phyloP scores from a whole-genome alignment of 2,113 vertebrate species.

The Myanophis thanlyinensis region DNA sequence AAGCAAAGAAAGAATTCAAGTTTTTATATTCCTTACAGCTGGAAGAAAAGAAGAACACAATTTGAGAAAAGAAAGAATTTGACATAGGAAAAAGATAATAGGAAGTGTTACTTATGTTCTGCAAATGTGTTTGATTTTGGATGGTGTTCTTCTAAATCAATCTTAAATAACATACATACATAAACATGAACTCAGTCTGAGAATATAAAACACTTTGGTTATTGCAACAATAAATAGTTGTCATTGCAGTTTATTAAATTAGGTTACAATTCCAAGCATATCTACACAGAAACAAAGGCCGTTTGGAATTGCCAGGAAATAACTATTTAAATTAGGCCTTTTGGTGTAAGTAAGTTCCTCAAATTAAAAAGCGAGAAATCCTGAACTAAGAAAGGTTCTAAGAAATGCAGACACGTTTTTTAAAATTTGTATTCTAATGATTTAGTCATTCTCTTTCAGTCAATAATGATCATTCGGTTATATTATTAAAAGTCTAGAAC shows the following conservation, averaged over 20 bases:
- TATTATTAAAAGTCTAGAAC: not conserved
- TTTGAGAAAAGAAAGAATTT: not conserved
- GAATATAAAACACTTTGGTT: not conserved
- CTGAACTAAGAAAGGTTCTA: not conserved
- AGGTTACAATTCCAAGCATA: not conserved
- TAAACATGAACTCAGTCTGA: not conserved
- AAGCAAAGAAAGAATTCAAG: slow-evolving; percentile 94
- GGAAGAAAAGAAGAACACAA: slow-evolving; percentile 63
- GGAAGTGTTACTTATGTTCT: not conserved
- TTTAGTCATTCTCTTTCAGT: slow-evolving; percentile 2
- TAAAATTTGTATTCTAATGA: not conserved
- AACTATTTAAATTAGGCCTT: not conserved
- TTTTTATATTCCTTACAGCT: slow-evolving; percentile 99
- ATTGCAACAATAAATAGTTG: not conserved
- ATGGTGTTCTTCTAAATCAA: slow-evolving; percentile 9
- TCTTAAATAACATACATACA: not conserved
- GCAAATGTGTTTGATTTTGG: not conserved
- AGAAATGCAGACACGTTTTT: not conserved
- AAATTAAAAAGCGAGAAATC: not conserved
- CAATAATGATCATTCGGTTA: not conserved
- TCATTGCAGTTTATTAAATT: not conserved
- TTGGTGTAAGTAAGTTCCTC: not conserved
- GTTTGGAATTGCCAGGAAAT: not conserved
- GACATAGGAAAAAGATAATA: not conserved
- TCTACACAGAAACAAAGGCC: not conserved